Base-by-base conservation (phyloP, 1,140 invertebrate species). In the Sogatella furcifera region DNA sequence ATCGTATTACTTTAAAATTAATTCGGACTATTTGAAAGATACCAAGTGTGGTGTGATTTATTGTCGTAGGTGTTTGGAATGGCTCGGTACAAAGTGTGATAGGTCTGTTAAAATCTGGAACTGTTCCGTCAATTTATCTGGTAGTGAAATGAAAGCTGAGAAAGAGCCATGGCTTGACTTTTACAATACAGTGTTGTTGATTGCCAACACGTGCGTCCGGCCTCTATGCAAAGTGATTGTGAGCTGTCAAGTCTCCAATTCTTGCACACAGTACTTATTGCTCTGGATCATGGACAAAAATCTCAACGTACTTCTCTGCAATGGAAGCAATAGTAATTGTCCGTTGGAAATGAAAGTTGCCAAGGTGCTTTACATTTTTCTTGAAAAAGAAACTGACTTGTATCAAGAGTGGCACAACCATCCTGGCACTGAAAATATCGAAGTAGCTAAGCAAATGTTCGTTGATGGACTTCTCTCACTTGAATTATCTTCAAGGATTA, bases 271-370 rank as follows among this genome's bases (percentile, higher is more conserved):
- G 21, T 56, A 55, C 34, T 28, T 61, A 17, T 46, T 61, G 19
- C 14, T 61, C 9, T 56, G 54, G 53, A 34, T 61, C 13, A 61
- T 61, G 60, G 60, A 61, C 52, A 55, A 38, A 34, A 28, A 46
- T 17, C 49, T 61, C n/a, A 34, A 41, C 17, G n/a, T 61, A 31
- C 42, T 61, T 14, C 41, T 49, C 15, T 44, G 21, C 21, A 52
- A 38, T 22, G 52, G 34, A 9, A 28, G 52, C 17, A 22, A 41
- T 14, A 15, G 19, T 5, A 38, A 22, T 2, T 19, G 46, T 22
- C 5, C 56, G 15, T 21, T 34, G 3, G 13, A 43, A 38, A 44
- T 28, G 19, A 56, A 55, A n/a, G 60, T 52, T 6, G 42, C 54
- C 11, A 61, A 61, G 42, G 13, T 61, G 19, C 31, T 56, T 9